phyloP scores from a whole-genome alignment of 2,888 invertebrate species.

The Brachypalpus laphriformis region DNA sequence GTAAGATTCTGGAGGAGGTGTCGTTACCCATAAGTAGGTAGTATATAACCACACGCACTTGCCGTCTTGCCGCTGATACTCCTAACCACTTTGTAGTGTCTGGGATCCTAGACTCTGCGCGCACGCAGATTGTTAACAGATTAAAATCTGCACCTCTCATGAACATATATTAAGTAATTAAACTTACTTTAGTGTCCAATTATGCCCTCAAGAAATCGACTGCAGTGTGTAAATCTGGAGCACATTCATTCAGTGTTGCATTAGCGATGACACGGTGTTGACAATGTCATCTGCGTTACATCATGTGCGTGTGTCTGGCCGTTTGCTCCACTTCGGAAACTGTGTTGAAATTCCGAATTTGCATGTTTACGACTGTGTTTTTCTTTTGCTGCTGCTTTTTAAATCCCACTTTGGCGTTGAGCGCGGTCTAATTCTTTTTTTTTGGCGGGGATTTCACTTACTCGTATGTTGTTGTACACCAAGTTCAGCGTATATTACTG shows the following conservation, averaged over 20 bases:
- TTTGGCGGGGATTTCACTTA: constrained; percentile 53
- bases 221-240: constrained; percentile 43
- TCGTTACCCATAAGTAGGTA: constrained; percentile 52
- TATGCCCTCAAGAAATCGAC: constrained; percentile 36
- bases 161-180: constrained; percentile 67
- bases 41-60: constrained; percentile 28
- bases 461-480: constrained; percentile 9
- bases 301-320: constrained; percentile 61
- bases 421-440: constrained; percentile 53
- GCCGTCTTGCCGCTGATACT: constrained; percentile 10
- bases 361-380: constrained; percentile 54
- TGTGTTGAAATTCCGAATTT: constrained; percentile 66
- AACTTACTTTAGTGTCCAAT: constrained; percentile 56
- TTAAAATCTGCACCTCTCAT: constrained; percentile 7
- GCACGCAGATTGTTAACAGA: constrained; percentile 5
- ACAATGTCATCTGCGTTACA: constrained; percentile 68
- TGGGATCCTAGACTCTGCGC: constrained; percentile 28
- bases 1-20: constrained; percentile 62
- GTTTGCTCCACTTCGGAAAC: constrained; percentile 56
- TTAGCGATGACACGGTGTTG: constrained; percentile 66
- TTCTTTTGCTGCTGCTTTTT: constrained; percentile 33
- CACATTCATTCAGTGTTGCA: constrained; percentile 57
- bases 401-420: constrained; percentile 17
- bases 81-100: constrained; percentile 9
- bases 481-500: constrained; percentile 54